phyloP scores from a whole-genome alignment of 2,797 vertebrate genomes.

The Hypotaenidia philippensis region DNA sequence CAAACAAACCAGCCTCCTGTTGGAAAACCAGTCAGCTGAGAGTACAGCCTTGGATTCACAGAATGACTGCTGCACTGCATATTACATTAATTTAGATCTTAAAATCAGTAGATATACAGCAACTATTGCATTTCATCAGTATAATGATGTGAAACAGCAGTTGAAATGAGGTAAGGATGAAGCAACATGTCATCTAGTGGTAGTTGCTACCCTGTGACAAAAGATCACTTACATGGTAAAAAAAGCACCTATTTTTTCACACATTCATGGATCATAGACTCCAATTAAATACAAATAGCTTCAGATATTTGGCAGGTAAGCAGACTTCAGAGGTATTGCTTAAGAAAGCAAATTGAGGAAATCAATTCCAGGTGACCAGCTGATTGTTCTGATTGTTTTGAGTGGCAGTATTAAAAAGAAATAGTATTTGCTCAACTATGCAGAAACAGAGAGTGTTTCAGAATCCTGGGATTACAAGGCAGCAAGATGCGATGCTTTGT shows the following conservation, averaged over 20 bases:
- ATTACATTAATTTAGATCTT: conserved; percentile 28
- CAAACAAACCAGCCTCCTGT: not conserved
- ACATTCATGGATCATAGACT: not conserved
- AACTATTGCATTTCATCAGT: not conserved
- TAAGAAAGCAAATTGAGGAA: conserved; percentile 1
- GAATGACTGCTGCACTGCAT: conserved; percentile 38
- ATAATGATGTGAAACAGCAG: not conserved
- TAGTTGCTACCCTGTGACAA: not conserved
- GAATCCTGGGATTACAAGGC: conserved; percentile 17
- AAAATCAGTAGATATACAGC: not conserved
- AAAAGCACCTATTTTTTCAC: not conserved
- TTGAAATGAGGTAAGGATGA: not conserved
- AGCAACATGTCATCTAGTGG: not conserved
- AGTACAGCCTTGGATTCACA: not conserved
- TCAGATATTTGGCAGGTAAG: not conserved
- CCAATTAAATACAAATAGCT: not conserved
- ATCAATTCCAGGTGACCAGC: not conserved
- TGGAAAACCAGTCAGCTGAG: not conserved
- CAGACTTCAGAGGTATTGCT: not conserved
- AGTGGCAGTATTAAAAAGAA: not conserved
- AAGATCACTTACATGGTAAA: not conserved
- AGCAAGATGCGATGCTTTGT: conserved; percentile 55
- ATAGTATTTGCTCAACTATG: not conserved
- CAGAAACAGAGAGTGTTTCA: conserved; percentile 3
- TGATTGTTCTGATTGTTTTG: not conserved